Evolutionary conservation across 2,797 vertebrate genomes (phyloP).

Genomic region (Hemitrygon akajei): DNA sequence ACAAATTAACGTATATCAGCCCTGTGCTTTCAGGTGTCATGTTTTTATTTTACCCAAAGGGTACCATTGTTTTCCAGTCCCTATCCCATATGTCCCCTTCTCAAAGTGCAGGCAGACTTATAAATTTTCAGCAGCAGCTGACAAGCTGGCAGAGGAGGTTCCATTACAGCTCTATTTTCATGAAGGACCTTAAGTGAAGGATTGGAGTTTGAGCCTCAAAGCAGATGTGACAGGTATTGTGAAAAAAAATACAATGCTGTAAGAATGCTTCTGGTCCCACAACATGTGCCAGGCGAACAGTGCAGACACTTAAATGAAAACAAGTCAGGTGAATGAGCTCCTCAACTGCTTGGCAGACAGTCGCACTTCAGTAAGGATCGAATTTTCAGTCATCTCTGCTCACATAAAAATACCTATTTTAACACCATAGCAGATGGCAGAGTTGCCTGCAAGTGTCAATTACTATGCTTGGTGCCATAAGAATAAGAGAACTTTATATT

Average conservation of each 20-base stretch:
- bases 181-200: conserved; percentile 11
- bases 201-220: background rate
- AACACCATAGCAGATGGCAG: conserved; percentile 21
- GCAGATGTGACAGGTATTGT: conserved; percentile 21
- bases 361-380: background rate
- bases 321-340: conserved; percentile 17
- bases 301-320: background rate
- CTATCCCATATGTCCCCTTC: background rate
- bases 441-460: conserved; percentile 25
- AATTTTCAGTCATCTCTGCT: background rate
- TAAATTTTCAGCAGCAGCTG: conserved; percentile 33
- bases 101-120: background rate
- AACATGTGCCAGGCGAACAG: conserved; percentile 4
- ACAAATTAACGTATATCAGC: background rate
- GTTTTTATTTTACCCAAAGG: background rate
- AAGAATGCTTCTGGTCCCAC: conserved; percentile 20
- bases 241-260: background rate
- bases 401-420: conserved; percentile 17
- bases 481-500: background rate
- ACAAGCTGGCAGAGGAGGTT: background rate
- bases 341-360: conserved; percentile 17
- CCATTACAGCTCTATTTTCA: conserved; percentile 35
- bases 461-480: conserved; percentile 8
- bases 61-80: background rate
- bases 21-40: conserved; percentile 4